Conservation (phyloP, 1,140 invertebrate species). For the Laupala kohalensis region DNA sequence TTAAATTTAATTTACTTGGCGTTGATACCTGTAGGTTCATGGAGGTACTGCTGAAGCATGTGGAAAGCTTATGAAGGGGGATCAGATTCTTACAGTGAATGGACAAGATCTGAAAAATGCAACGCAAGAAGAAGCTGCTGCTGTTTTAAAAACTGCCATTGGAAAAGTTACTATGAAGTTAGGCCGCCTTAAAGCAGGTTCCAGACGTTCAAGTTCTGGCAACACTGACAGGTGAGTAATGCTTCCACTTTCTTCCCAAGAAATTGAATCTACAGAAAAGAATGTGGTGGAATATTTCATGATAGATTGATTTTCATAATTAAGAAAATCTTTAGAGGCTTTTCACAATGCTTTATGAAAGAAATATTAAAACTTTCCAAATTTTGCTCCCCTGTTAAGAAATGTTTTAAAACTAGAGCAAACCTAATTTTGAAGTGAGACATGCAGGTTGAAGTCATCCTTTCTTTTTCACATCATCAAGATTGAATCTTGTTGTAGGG, state of each 20-base stretch:
- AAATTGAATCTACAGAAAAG: no score
- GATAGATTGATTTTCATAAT: no score
- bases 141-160: slow-evolving; percentile 70
- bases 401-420: no score
- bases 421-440: no score
- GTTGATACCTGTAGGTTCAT: slow-evolving; percentile 43
- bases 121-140: slow-evolving; percentile 73
- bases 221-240: slow-evolving; percentile 13
- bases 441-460: background rate
- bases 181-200: slow-evolving; percentile 58
- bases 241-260: no score
- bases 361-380: no score
- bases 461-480: background rate
- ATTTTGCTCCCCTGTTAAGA: no score
- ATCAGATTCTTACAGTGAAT: slow-evolving; percentile 82
- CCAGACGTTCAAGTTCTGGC: slow-evolving; percentile 11
- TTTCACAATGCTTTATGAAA: no score
- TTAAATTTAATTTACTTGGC: no score
- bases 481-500: slow-evolving; percentile 12
- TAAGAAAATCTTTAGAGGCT: no score
- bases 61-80: slow-evolving; percentile 81
- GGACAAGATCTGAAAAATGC: slow-evolving; percentile 70
- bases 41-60: slow-evolving; percentile 86
- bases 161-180: slow-evolving; percentile 68
- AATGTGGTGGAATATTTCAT: no score